Conservation (phyloP, 2,797 vertebrate species). For the Apogon hyalosoma region DNA sequence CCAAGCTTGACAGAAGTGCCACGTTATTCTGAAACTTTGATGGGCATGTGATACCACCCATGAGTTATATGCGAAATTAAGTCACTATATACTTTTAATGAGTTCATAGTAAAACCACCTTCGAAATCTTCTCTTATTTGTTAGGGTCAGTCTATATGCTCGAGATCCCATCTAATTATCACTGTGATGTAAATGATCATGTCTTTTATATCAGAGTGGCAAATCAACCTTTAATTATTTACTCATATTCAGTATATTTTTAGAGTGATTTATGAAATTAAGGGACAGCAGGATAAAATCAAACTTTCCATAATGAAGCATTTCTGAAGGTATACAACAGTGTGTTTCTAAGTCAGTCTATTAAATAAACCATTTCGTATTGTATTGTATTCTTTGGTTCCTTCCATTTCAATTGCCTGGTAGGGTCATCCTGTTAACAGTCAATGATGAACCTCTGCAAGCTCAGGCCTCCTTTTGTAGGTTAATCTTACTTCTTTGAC, state of each 20-base stretch:
- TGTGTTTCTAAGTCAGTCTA: not conserved
- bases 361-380: not conserved
- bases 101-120: not conserved
- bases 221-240: too few species aligned
- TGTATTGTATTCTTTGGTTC: slow-evolving; percentile 1
- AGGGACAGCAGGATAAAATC: not conserved
- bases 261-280: not conserved
- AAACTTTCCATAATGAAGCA: not conserved
- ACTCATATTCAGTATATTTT: not conserved
- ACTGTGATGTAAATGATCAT: too few species aligned
- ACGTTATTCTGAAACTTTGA: slow-evolving; percentile 13
- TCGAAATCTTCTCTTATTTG: too few species aligned
- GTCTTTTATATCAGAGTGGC: too few species aligned
- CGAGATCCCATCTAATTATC: too few species aligned
- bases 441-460: slow-evolving; percentile 53
- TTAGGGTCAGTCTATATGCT: too few species aligned
- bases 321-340: not conserved
- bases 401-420: slow-evolving; percentile 9
- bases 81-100: not conserved
- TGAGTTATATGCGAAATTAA: not conserved
- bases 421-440: slow-evolving; percentile 44
- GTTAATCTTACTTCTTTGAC: slow-evolving; percentile 52
- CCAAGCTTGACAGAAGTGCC: slow-evolving; percentile 8
- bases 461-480: slow-evolving; percentile 59
- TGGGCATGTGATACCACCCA: not conserved